These are phyloP conservation scores for Ceratina australensis DNA, from an alignment of 1,140 invertebrate species.

Conservation along the genomic window DNA sequence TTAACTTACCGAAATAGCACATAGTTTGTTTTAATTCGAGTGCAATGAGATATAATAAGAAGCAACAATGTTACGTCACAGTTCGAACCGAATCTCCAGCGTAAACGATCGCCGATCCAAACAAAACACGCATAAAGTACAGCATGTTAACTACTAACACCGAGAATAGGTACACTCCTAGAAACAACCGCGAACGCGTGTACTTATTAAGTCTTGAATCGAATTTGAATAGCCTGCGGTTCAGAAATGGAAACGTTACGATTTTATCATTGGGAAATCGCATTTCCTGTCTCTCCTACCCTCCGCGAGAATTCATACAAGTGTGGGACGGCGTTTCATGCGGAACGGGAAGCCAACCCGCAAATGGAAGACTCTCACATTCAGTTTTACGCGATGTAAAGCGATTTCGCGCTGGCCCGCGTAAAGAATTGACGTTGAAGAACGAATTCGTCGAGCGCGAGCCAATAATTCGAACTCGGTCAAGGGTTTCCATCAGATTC, in stretches of 20 bases:
- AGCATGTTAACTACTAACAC: background rate
- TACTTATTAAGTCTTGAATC: too few relatives aligned
- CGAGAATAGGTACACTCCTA: background rate
- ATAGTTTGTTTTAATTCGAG: too few relatives aligned
- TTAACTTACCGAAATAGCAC: too few relatives aligned
- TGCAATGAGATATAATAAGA: too few relatives aligned
- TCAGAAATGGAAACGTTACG: background rate
- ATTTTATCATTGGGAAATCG: conserved; percentile 39
- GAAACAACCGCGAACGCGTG: background rate
- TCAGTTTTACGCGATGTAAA: conserved; percentile 24
- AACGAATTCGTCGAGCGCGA: background rate
- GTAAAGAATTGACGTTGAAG: conserved; percentile 10
- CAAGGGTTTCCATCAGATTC: background rate
- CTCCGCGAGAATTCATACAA: conserved; percentile 2
- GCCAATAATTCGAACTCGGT: conserved; percentile 14
- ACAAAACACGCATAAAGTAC: background rate
- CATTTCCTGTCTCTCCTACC: conserved; percentile 14
- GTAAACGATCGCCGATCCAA: background rate
- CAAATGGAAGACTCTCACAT: conserved; percentile 34
- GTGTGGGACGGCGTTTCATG: conserved; percentile 29
- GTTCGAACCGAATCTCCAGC: background rate
- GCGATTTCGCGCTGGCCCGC: conserved; percentile 14
- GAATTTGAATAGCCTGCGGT: too few relatives aligned
- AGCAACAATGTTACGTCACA: too few relatives aligned
- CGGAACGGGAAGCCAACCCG: conserved; percentile 34